These are phyloP conservation scores for Monomorium pharaonis DNA, from an alignment of 1,140 invertebrate genomes.

Conservation along the genomic window DNA sequence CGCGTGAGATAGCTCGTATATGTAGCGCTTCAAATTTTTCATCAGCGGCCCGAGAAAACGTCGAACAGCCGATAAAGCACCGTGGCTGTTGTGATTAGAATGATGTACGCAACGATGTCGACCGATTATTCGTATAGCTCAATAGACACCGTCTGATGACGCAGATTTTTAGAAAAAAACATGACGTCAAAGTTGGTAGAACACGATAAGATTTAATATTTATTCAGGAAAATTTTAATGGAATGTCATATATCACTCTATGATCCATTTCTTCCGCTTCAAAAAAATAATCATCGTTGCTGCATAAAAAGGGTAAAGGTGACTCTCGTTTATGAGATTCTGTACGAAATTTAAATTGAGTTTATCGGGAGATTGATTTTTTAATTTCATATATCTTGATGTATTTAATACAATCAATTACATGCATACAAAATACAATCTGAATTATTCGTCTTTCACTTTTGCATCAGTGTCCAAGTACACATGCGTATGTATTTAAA, in stretches of 20 bases:
- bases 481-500: neutral
- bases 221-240: neutral
- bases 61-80: conserved; percentile 41
- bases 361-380: neutral
- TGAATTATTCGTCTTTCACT: neutral
- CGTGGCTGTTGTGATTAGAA: conserved; percentile 26
- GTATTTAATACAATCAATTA: too few species aligned
- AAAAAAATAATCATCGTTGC: neutral
- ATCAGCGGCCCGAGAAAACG: conserved; percentile 9
- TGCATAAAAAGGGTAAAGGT: neutral
- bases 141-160: neutral
- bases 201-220: neutral
- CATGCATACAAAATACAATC: neutral
- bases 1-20: conserved; percentile 39
- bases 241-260: neutral
- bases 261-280: neutral
- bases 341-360: neutral
- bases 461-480: neutral
- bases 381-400: conserved; percentile 1
- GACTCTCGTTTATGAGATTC: neutral
- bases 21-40: conserved; percentile 49
- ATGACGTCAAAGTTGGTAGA: neutral
- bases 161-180: neutral
- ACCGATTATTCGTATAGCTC: neutral
- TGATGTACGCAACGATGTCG: conserved; percentile 22